Evolutionary conservation across 2,113 vertebrate species (phyloP).

Genomic region (Cyprinodon variegatus): DNA sequence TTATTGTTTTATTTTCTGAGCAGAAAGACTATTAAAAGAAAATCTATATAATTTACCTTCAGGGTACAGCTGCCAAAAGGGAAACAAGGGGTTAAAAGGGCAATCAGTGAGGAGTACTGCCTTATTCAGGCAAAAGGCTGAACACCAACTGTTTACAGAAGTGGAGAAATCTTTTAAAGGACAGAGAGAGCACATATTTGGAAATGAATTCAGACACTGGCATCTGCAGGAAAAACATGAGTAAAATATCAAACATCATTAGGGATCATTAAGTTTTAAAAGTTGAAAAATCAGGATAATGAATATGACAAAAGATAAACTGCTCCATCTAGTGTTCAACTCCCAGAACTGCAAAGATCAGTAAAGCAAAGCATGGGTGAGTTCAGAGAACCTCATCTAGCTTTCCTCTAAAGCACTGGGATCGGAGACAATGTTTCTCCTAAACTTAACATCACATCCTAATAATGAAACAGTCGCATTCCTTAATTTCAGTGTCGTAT

Average conservation of each 20-base stretch:
- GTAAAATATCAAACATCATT: background rate
- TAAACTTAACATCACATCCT: no score
- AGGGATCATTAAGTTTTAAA: background rate
- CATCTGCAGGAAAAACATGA: background rate
- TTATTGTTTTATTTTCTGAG: background rate
- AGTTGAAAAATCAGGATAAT: background rate
- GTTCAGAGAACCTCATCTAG: background rate
- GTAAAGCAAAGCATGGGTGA: background rate
- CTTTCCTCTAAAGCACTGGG: background rate
- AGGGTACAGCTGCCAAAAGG: background rate
- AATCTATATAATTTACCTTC: background rate
- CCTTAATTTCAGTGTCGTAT: background rate
- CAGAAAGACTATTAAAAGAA: background rate
- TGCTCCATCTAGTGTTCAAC: conserved; percentile 61
- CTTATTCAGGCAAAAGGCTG: conserved; percentile 80
- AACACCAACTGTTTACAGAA: conserved; percentile 57
- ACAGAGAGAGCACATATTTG: background rate
- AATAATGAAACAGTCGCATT: background rate
- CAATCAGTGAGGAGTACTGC: conserved; percentile 52
- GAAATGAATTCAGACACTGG: background rate
- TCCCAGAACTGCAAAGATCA: background rate
- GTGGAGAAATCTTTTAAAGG: conserved; percentile 37
- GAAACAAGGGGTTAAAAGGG: conserved; percentile 51
- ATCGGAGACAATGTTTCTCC: background rate
- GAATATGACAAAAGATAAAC: conserved; percentile 11